A percentile compares a stretch with the other conserved stretches of the same genome.
Conservation (phyloP, 2,797 vertebrate genomes). For the Chelonia mydas region DNA sequence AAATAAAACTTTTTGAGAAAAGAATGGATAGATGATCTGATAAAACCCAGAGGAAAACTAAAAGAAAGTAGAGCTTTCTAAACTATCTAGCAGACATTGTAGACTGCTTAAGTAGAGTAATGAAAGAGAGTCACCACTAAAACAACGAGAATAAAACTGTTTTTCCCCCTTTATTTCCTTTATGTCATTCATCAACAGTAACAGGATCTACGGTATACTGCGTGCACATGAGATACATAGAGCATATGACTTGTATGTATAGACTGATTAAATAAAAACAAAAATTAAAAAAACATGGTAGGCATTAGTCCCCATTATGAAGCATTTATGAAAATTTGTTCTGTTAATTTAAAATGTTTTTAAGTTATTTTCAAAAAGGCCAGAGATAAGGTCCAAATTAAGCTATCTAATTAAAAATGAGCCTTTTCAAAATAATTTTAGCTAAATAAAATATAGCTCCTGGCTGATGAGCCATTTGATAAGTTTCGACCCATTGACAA, state of each 20-base stretch:
- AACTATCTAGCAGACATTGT: rapidly evolving
- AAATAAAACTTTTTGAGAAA: neutral
- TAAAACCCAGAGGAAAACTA: neutral
- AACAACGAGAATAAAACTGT: neutral
- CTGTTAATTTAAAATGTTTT: neutral
- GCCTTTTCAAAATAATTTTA: constrained; percentile 58
- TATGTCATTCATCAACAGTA: neutral
- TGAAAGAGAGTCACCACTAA: neutral
- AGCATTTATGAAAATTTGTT: neutral
- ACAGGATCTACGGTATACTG: rapidly evolving
- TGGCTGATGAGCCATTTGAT: constrained; percentile 32
- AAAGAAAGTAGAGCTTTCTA: neutral
- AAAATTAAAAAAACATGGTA: neutral
- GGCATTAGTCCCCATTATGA: too few relatives aligned
- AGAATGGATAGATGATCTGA: constrained; percentile 13
- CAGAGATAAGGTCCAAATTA: constrained; percentile 25
- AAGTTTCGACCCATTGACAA: constrained; percentile 47
- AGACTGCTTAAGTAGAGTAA: neutral
- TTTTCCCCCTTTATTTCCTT: neutral
- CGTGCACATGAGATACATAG: neutral
- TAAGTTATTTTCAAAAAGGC: neutral
- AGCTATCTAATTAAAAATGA: constrained; percentile 67
- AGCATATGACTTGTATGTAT: neutral
- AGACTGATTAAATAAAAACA: neutral
- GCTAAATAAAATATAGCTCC: constrained; percentile 62